Base-by-base conservation (phyloP, 2,888 invertebrate species). In the Caenorhabditis sp. region DNA sequence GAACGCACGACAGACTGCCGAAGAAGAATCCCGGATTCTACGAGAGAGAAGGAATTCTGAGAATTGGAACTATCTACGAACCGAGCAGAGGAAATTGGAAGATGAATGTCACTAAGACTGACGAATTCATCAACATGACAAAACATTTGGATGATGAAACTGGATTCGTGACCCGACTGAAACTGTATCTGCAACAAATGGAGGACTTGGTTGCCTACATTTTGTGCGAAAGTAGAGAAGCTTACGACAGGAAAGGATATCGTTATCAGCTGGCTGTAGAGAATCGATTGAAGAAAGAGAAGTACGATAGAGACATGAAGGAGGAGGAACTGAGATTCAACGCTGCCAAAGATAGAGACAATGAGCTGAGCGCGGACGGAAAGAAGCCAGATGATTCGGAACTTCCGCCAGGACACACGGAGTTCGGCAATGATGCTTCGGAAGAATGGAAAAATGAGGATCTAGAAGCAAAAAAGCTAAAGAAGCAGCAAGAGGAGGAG, bases 31-130 rank as follows among this genome's bases (percentile, higher is more conserved):
- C 58, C 2, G 56, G 48, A 15, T 72, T 27, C 37, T 72, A 45
- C 32, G 68, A 75, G 9, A 55, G 74, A 30, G 74, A 75, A 62
- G 74, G 74, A 20, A 62, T 75, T 37, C n/a, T 75, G 32, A 35
- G 74, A 37, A 48, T 68, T 4, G 68, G 74, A 37, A 56, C 39
- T 4, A 46, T 30, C 1, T 24, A 20, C 2, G 56, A 35, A n/a
- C 50, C 61, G 3, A 7, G 3, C 13, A 20, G 93, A 94, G 89
- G 7, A 7, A 41, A 92, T 93, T 58, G 92, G 94, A 37, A 92
- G 94, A 73, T 95, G 15, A 62, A 43, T n/a, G 65, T 52, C 8
- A 59, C 45, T 4, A 59, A 20, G n/a, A 50, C 68, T 13, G 24
- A 43, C 15, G 78, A 70, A 17, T 81, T 75, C 24, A 24, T 55